These are phyloP conservation scores for Acronicta leporina DNA, from an alignment of 2,888 invertebrate species.

Conservation along the genomic window DNA sequence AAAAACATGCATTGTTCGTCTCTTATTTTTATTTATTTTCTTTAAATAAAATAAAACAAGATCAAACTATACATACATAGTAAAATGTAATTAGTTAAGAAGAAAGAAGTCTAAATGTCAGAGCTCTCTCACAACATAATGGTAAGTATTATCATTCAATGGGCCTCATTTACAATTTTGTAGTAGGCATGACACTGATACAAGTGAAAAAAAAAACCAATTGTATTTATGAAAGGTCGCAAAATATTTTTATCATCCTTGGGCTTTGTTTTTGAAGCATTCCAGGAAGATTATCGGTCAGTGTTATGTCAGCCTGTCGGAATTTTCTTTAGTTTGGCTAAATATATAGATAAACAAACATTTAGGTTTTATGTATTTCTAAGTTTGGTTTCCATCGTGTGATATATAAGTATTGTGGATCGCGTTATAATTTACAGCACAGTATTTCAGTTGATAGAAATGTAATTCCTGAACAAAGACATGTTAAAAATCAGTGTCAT, in stretches of 20 bases:
- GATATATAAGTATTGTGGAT: background rate
- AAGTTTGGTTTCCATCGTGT: conserved; percentile 13
- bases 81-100: background rate
- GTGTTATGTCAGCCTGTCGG: background rate
- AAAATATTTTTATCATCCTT: background rate
- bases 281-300: background rate
- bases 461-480: conserved; percentile 6
- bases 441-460: conserved; percentile 20
- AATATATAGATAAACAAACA: background rate
- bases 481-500: conserved; percentile 37
- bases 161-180: conserved; percentile 8
- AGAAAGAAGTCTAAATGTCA: conserved; percentile 3
- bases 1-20: too few species aligned
- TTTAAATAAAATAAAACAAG: background rate
- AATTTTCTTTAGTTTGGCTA: conserved; percentile 8
- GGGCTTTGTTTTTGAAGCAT: background rate
- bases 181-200: conserved; percentile 42
- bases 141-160: conserved; percentile 25
- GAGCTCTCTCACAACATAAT: conserved; percentile 41
- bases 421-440: conserved; percentile 14
- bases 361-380: conserved; percentile 13
- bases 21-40: too few species aligned
- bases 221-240: background rate
- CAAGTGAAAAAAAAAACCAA: background rate
- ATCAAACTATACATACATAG: background rate